Conservation (phyloP, 2,113 vertebrate species). For the Brachyhypopomus gauderio region DNA sequence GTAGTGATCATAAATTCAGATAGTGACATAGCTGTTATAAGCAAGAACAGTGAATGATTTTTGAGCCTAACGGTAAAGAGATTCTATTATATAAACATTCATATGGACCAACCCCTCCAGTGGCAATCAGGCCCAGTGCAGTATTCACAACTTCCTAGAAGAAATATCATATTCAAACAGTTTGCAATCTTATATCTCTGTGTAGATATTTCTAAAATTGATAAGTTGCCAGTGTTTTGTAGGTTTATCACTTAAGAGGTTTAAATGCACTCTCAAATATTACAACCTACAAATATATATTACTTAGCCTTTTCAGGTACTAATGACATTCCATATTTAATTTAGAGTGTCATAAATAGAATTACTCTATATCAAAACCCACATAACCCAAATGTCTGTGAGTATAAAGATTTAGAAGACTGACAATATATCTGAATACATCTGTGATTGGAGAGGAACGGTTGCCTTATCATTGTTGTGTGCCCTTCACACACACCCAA, state of each 20-base stretch:
- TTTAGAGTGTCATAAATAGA: conserved; percentile 26
- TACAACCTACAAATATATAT: conserved; percentile 32
- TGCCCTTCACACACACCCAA: too few relatives aligned
- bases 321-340: conserved; percentile 41
- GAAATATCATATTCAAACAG: not conserved
- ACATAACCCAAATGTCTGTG: not conserved
- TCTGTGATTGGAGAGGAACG: too few relatives aligned
- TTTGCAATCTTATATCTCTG: not conserved
- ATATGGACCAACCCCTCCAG: too few relatives aligned
- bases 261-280: conserved; percentile 27
- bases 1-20: not conserved
- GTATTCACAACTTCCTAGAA: not conserved
- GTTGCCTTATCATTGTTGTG: too few relatives aligned
- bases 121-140: not conserved
- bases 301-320: conserved; percentile 37
- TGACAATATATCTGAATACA: not conserved
- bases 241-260: not conserved
- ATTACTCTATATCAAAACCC: conserved; percentile 23
- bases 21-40: not conserved
- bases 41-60: not conserved
- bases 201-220: not conserved
- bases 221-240: not conserved
- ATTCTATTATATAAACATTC: not conserved
- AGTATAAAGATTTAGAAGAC: conserved; percentile 9
- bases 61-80: not conserved